Base-by-base conservation (phyloP, 1,140 invertebrate species). In the Dryas iulia region DNA sequence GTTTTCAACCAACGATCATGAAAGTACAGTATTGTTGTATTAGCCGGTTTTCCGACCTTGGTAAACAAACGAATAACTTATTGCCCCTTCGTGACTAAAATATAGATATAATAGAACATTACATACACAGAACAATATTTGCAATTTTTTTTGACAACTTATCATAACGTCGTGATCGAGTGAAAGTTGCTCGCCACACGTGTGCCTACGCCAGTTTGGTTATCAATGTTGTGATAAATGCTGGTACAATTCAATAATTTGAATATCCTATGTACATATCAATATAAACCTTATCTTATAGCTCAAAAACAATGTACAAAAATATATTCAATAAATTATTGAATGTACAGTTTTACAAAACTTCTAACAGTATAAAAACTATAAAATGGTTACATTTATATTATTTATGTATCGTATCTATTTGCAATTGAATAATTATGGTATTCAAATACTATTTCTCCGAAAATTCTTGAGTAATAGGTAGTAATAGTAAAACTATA, bases 11-110 rank as follows among this genome's bases (percentile, higher is more conserved):
- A 81, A 78, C 78, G 81, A 83, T 77, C 75, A 77, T 74, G 83
- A 84, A 81, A 83, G 82, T 83, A 78, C 63, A 72, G 73, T 83
- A 83, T 83, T 86, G 76, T 86, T 72, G 70, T 64, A 39, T 63
- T 67, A 67, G 76, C 79, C 75, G 77, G 79, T 84, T 85, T 69
- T 72, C 66, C 77, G 87, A 89, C 85, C 85, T 89, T 89, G 87
- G 73, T 74, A 71, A 63, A 74, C 58, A 77, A 65, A 53, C 65
- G 66, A 72, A 79, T 70, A 75, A 80, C 67, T 79, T 57, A 81
- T 70, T 66, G 74, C 56, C 61, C 59, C 69, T 11, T 33, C 82
- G 81, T 81, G 80, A 85, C 78, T 76, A 26, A 61, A 73, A 77
- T 78, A 84, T 83, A n/a, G n/a, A n/a, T n/a, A 75, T 8, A 6